These are phyloP conservation scores for Prosapia bicincta DNA, from an alignment of 2,888 invertebrate genomes.

Conservation along the genomic window DNA sequence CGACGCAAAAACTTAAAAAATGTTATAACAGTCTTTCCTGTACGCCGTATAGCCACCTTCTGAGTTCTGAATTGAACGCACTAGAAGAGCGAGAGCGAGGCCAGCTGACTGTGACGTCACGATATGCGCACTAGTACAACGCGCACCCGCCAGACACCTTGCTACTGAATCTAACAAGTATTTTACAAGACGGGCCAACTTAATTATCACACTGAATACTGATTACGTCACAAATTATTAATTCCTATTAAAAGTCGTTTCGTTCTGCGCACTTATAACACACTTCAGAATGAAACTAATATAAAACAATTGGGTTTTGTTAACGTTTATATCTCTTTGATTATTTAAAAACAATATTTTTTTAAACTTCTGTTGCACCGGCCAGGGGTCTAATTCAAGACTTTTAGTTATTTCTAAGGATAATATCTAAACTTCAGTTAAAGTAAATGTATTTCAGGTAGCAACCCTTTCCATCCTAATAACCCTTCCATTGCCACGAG, in stretches of 20 bases:
- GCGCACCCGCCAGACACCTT: conserved; percentile 5
- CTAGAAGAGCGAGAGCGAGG: conserved; percentile 3
- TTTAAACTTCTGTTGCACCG: no score
- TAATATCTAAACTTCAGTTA: no score
- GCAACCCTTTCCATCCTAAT: no score
- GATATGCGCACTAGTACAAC: conserved; percentile 3
- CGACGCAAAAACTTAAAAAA: conserved; percentile 8
- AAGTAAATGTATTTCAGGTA: no score
- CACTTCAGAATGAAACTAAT: no score
- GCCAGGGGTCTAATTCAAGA: no score
- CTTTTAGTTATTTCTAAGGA: no score
- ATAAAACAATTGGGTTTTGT: no score
- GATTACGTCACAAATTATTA: not conserved
- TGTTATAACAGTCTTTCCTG: conserved; percentile 2
- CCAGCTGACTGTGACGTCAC: conserved; percentile 19
- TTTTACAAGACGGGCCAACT: conserved; percentile 10
- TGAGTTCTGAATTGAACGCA: conserved; percentile 22
- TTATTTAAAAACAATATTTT: no score
- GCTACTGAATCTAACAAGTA: conserved; percentile 18
- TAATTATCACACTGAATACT: not conserved
- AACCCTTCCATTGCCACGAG: no score
- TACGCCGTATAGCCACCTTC: conserved; percentile 20
- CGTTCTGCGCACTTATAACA: not conserved
- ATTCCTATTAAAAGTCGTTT: not conserved
- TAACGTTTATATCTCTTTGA: no score